Evolutionary conservation across 1,140 invertebrate species (phyloP).

Genomic region (Diachasma alloeum): DNA sequence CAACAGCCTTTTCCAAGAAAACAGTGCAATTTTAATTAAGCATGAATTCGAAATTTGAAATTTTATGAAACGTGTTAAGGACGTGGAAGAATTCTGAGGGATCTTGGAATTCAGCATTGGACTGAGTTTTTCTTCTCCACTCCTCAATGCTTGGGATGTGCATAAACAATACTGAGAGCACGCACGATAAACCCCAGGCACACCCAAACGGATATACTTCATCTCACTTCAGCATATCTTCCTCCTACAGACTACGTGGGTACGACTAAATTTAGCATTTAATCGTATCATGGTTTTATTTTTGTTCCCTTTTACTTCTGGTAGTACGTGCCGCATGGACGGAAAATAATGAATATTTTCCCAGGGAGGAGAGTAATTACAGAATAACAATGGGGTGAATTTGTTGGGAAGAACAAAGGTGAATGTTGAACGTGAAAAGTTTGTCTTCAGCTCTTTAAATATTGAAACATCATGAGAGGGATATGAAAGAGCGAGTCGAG

Average conservation of each 20-base stretch:
- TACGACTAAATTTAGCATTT: background rate
- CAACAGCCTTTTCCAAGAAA: no score
- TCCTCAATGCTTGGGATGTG: no score
- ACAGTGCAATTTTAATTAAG: no score
- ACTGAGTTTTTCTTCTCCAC: background rate
- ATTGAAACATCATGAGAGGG: no score
- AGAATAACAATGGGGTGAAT: background rate
- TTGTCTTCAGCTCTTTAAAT: no score
- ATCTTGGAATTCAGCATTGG: no score
- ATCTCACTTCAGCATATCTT: background rate
- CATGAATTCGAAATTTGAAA: no score
- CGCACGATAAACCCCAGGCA: background rate
- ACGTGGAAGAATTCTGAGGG: no score
- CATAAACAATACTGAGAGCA: background rate
- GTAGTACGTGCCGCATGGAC: background rate
- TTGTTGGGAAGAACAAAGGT: no score
- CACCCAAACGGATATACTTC: background rate
- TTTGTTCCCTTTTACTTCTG: background rate
- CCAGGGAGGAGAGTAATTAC: background rate
- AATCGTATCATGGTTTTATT: background rate
- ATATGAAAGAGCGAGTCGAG: no score
- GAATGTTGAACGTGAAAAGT: no score
- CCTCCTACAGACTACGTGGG: background rate
- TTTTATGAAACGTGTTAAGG: no score
- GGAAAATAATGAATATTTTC: background rate